Base-by-base conservation (phyloP, 2,888 invertebrate species). In the Drosophila paramelanica region DNA sequence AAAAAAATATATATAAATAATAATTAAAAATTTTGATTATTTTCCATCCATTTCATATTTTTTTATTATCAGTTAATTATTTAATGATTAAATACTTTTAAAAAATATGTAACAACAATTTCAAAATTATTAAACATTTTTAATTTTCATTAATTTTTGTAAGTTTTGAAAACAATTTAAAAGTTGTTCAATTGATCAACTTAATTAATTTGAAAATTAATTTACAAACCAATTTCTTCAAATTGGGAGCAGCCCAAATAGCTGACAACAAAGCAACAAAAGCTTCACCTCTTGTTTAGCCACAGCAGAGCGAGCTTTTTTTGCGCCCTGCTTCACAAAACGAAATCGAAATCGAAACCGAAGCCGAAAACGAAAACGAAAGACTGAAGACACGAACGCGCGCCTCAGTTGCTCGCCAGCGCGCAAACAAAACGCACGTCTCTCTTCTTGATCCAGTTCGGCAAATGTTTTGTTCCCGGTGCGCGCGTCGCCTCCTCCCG, bases 341-440 rank as follows among this genome's bases (percentile, higher is more conserved):
- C 42, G 43, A 23, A 50, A 42, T 27, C 38, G 27, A 59, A 62
- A 47, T 11, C 56, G 36, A 47, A 51, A 39, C 23, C n/a, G n/a
- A 47, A 51, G 39, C 23, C n/a, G n/a, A 13, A 10, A 25, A 11
- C 23, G 20, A 8, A 67, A 69, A 73, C 84, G 74, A 86, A 86
- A 81, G 82, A 87, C 85, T 86, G 67, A 61, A 74, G 80, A 66
- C 68, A 79, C 85, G 70, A 86, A 88, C 85, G 47, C 27, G 75
- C 5, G 49, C 52, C 27, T 59, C 84, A 90, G 89, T 90, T 80
- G 74, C 78, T 77, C 64, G 70, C 72, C 77, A 83, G 78, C 81
- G 69, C 82, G 79, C 79, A 69, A 81, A 64, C 82, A 56, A 55
- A 77, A 67, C 79, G 81, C 88, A 79, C 82, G 80, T 69, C 61